Base-by-base conservation (phyloP, 2,888 invertebrate genomes). In the Phalera bucephala region DNA sequence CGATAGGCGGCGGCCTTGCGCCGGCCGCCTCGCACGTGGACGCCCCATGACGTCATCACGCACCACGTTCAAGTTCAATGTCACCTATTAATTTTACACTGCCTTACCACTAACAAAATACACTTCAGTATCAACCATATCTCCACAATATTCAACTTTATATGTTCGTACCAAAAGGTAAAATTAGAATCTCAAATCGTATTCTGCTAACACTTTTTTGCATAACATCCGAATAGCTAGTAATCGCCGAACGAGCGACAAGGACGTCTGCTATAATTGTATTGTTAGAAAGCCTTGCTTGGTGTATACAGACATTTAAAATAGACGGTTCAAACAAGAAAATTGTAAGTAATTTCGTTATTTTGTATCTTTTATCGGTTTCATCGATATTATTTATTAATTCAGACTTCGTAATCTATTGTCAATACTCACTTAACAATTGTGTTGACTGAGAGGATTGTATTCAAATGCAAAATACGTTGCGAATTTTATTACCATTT, bases 51-150 rank as follows among this genome's bases (percentile, higher is more conserved):
- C 85, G 85, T 83, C 85, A 83, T 58, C 81, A 82, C 80, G 76
- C 77, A 74, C 67, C 60, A 59, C 80, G 83, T 81, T 86, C 88
- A 88, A 87, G 87, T 88, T 88, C 88, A 88, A 86, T 87, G 88
- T 59, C 87, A 80, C 70, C 76, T 76, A 76, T 81, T 81, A 80
- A 79, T 80, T 81, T 73, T 64, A 72, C 71, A 62, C 70, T 67
- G 64, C 66, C 65, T 66, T 65, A 62, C 64, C 68, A 72, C 17
- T 5, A 17, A 17, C 68, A 12, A 57, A 56, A 45, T 8, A 22
- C n/a, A 22, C 3, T 22, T 6, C 2, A 58, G 53, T 54, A 56
- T 48, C 53, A 43, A 33, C 40, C 43, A 43, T 45, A 33, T 17
- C 17, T 5, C 5, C 17, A 17, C 3, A 3, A 17, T 31, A 23